phyloP scores from a whole-genome alignment of 2,888 invertebrate genomes.

The Oeneis ivallda region DNA sequence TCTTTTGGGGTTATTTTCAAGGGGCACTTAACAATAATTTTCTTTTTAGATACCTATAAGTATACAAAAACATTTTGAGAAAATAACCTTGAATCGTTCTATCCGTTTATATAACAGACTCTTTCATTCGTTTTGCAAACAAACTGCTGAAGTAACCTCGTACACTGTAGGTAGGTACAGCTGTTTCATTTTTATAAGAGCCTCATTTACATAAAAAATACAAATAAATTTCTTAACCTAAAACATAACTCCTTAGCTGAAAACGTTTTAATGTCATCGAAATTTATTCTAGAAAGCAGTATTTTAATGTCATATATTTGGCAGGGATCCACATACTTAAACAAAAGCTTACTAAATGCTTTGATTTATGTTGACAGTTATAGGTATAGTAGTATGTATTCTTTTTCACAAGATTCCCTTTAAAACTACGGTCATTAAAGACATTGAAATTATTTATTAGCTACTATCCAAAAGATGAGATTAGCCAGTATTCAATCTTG shows the following conservation, averaged over 20 bases:
- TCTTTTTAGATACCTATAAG: constrained; percentile 2
- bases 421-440: constrained; percentile 5
- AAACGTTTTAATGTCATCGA: neutral
- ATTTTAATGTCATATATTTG: neutral
- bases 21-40: neutral
- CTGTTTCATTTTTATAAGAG: neutral
- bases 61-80: neutral
- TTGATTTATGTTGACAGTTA: constrained; percentile 11
- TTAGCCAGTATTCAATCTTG: constrained; percentile 29
- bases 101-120: neutral
- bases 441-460: constrained; percentile 33
- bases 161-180: neutral
- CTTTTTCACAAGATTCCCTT: neutral
- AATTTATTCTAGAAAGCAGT: too few relatives aligned
- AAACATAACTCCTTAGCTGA: too few relatives aligned
- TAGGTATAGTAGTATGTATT: neutral
- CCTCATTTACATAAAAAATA: neutral
- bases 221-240: too few relatives aligned
- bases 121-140: neutral
- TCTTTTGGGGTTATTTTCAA: too few relatives aligned
- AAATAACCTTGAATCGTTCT: neutral
- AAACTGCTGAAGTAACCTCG: neutral
- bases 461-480: constrained; percentile 12
- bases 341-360: constrained; percentile 1
- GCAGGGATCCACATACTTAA: neutral